These are phyloP conservation scores for Scophthalmus maximus DNA, from an alignment of 2,113 vertebrate species.

Conservation along the genomic window DNA sequence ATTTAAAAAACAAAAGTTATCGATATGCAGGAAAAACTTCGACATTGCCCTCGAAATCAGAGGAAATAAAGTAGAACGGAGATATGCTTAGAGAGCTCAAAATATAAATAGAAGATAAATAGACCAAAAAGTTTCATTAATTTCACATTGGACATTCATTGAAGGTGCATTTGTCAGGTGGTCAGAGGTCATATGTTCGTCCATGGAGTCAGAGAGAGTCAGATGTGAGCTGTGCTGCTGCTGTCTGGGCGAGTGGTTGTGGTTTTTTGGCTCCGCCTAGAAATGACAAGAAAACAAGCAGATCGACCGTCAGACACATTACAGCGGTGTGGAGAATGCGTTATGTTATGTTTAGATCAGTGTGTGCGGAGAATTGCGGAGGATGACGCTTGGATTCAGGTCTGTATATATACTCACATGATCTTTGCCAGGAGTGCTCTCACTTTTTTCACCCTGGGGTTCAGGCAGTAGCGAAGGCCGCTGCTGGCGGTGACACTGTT, in stretches of 20 bases:
- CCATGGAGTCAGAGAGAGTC: constrained; percentile 1
- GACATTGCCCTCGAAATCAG: background rate
- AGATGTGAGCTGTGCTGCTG: background rate
- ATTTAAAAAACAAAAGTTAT: background rate
- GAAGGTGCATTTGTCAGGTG: constrained; percentile 6
- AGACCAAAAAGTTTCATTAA: background rate
- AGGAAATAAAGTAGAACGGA: background rate
- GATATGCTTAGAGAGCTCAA: too few relatives aligned
- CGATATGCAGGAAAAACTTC: background rate
- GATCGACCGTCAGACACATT: constrained; percentile 15
- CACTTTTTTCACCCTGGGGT: constrained; percentile 19
- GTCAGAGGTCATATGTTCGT: constrained; percentile 12
- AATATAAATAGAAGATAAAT: constrained; percentile 51
- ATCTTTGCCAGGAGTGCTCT: constrained; percentile 28
- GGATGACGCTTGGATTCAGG: background rate
- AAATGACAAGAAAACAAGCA: constrained; percentile 7
- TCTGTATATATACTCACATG: constrained; percentile 58
- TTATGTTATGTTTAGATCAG: too few relatives aligned
- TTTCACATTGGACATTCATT: constrained; percentile 6
- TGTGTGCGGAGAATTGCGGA: too few relatives aligned
- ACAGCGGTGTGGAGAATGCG: background rate
- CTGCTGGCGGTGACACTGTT: constrained; percentile 60
- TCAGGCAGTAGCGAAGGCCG: constrained; percentile 64
- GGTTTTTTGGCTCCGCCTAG: background rate
- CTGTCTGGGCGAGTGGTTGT: background rate